Base-by-base conservation (phyloP, 2,797 vertebrate genomes). In the Macrochelys suwanniensis region DNA sequence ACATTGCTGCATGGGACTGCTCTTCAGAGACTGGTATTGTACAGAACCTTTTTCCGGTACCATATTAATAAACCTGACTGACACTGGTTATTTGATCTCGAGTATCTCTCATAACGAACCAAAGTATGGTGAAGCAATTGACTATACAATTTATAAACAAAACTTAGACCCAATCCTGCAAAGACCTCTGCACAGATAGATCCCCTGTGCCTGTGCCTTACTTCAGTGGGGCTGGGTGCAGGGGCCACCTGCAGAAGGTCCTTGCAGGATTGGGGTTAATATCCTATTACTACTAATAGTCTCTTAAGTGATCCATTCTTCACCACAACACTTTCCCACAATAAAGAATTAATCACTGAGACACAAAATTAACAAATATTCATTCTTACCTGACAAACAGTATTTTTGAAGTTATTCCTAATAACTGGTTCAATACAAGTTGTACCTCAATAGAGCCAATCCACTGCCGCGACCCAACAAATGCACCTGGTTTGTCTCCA, bases 361-460 rank as follows among this genome's bases (percentile, higher is more conserved):
- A 45, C 80, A 80, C 19, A 80, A 53, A 91, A 33, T 5, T 47
- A 77, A 49, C 26, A 92, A 17, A 5, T 26, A 25, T 0, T 10
- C 45, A 80, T 95, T 94, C 98, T 98, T 97, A 99, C 99, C 99
- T 99, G 97, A 99, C 99, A 98, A 99, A 99, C 87, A 99, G 85
- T 96, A 99, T 99, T 98, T 99, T 99, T 25, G 99, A 99, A 11
- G 99, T 99, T 97, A 99, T 96, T 12, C 98, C 99, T 25, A 99
- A 98, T 86, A 99, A 97, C 85, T 99, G 99, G 97, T 98, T 98
- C 84, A 99, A 98, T 80, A 99, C 99, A 87, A 98, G 98, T 93
- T 99, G 99, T 31, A 99, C 99, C 97, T 99, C 99, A 71, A 99
- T 98, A 0, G 99, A 99, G 51, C 99, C 99, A 45, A 99, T 99